Conservation (phyloP, 1,140 invertebrate genomes). For the Drosophila baimaii region DNA sequence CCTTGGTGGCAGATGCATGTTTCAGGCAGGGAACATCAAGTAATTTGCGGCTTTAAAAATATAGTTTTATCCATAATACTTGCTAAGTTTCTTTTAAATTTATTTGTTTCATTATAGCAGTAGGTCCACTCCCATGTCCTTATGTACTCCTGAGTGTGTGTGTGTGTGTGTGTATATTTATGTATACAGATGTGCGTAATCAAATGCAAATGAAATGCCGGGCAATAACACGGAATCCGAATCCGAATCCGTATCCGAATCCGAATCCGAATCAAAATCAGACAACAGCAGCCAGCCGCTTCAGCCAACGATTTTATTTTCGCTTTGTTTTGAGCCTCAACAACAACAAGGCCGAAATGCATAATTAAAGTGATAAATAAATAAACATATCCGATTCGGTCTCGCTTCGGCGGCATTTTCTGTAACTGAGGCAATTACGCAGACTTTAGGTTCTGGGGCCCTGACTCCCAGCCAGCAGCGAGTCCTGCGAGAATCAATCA, state of each 20-base stretch:
- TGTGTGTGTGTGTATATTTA: neutral
- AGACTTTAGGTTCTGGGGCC: too few species aligned
- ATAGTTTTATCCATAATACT: too few species aligned
- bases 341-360: conserved; percentile 19
- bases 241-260: neutral
- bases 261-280: neutral
- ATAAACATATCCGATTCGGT: conserved; percentile 19
- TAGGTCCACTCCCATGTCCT: neutral
- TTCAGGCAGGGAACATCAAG: too few species aligned
- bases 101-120: neutral
- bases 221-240: conserved; percentile 28
- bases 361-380: conserved; percentile 58
- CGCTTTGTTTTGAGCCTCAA: conserved; percentile 14
- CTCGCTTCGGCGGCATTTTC: conserved; percentile 2
- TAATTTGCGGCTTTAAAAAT: too few species aligned
- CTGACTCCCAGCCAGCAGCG: too few species aligned
- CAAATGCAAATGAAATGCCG: conserved; percentile 67
- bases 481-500: conserved; percentile 54
- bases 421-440: conserved; percentile 31
- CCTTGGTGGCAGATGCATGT: too few species aligned
- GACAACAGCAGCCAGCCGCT: neutral
- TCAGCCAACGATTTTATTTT: conserved; percentile 16
- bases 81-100: too few species aligned
- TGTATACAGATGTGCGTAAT: conserved; percentile 33
- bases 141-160: neutral